Base-by-base conservation (phyloP, 2,113 vertebrate species). In the Catharus bicknelli region DNA sequence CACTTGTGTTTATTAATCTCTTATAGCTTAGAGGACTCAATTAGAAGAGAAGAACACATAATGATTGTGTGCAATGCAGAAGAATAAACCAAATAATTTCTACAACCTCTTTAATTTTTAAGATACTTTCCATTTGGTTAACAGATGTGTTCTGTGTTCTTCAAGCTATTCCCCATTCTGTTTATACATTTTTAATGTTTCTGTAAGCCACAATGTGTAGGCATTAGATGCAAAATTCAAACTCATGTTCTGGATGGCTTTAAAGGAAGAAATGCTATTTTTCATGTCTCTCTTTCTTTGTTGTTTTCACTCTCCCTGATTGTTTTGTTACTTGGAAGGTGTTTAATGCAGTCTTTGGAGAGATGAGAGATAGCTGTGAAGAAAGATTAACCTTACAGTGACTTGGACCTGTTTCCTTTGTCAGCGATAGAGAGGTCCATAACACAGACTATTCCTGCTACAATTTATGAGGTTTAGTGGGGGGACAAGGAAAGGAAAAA, bases 181-280 rank as follows among this genome's bases (percentile, higher is more conserved):
- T 59, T 88, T 63, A 89, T 93, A 59, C 48, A 95, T 95, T 88
- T 96, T 94, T 95, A 92, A 92, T 90, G 59, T 88, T 95, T 92
- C 84, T 94, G 78, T 89, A 86, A 96, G 72, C 89, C 74, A 55
- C 75, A 59, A 7, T 10, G 34, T 66, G 67, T 62, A 89, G 73
- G n/a, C 51, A 55, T 74, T 73, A 83, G 48, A 70, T 79, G 63
- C 11, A 89, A 84, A 91, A 93, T 84, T 85, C 34, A 73, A 57
- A 40, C 87, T 70, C 21, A 16, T 51, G 30, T 78, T 86, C 80
- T 76, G 76, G 36, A 32, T 86, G 21, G 15, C 83, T 86, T 78
- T 88, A 85, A 90, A 89, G 74, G 38, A 74, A 54, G 63, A 68
- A 32, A 2, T 0, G 1, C 4, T 75, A 57, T 78, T 87, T 95